Conservation (phyloP, 2,113 vertebrate genomes). For the Entomyzon cyanotis region DNA sequence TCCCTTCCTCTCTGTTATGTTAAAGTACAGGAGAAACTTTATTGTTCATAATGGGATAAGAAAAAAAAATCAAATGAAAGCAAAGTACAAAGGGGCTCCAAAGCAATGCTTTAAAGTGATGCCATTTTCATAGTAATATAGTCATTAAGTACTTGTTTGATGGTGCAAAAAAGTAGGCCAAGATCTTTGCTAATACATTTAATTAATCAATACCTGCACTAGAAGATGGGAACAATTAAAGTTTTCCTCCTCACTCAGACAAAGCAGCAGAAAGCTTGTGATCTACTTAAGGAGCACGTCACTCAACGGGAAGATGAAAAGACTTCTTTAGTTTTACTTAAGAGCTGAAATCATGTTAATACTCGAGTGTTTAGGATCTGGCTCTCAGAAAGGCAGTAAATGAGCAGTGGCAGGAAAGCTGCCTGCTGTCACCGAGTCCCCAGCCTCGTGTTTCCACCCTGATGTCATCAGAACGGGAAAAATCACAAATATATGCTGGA, state of each 20-base stretch:
- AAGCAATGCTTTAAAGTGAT: constrained; percentile 31
- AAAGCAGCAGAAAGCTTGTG: constrained; percentile 47
- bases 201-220: constrained; percentile 52
- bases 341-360: constrained; percentile 51
- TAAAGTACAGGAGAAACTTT: background rate
- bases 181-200: constrained; percentile 62
- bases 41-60: constrained; percentile 21
- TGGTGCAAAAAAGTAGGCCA: constrained; percentile 56
- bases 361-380: constrained; percentile 33
- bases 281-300: constrained; percentile 56
- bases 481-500: background rate
- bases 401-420: background rate
- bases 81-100: constrained; percentile 17
- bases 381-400: constrained; percentile 1
- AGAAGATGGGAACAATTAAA: constrained; percentile 50
- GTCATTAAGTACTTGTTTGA: constrained; percentile 62
- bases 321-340: constrained; percentile 59
- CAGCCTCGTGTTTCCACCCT: background rate
- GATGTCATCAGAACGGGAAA: background rate
- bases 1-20: background rate
- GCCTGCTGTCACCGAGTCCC: background rate
- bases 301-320: constrained; percentile 60
- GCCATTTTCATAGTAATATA: constrained; percentile 51
- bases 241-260: constrained; percentile 34
- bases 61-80: background rate